phyloP scores from a whole-genome alignment of 2,113 vertebrate species.

The Cinclus cinclus region DNA sequence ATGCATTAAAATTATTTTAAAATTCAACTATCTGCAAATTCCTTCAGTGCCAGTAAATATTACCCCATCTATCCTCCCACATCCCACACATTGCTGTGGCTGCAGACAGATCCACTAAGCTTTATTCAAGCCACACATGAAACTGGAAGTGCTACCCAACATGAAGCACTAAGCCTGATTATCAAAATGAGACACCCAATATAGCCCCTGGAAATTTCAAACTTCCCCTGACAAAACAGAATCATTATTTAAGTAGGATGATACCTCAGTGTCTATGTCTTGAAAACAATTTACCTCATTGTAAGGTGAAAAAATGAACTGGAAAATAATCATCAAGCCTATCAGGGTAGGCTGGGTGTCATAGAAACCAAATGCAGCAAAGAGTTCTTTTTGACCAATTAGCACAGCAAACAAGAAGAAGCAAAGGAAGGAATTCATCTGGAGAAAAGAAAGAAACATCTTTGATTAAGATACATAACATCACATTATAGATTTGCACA shows the following conservation, averaged over 20 bases:
- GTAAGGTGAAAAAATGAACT: constrained; percentile 99
- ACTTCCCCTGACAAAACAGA: neutral
- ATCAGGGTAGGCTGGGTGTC: constrained; percentile 93
- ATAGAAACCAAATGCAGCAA: constrained; percentile 93
- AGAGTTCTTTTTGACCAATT: constrained; percentile 93
- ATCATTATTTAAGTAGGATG: neutral
- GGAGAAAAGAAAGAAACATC: constrained; percentile 36
- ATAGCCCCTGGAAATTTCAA: neutral
- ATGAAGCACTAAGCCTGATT: neutral
- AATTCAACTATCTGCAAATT: neutral
- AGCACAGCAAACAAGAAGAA: constrained; percentile 95
- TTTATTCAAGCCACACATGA: neutral
- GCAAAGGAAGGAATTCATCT: constrained; percentile 98
- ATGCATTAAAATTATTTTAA: neutral
- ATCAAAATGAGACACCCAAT: neutral
- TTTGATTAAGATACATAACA: neutral
- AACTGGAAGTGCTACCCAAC: neutral
- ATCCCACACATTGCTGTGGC: neutral
- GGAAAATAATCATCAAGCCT: constrained; percentile 98
- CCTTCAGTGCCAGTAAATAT: neutral
- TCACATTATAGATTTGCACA: neutral
- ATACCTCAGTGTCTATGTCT: neutral
- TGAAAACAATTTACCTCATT: constrained; percentile 87
- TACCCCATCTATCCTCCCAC: neutral
- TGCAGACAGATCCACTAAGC: neutral